Base-by-base conservation (phyloP, 2,888 invertebrate species). In the Lydus trimaculatus region DNA sequence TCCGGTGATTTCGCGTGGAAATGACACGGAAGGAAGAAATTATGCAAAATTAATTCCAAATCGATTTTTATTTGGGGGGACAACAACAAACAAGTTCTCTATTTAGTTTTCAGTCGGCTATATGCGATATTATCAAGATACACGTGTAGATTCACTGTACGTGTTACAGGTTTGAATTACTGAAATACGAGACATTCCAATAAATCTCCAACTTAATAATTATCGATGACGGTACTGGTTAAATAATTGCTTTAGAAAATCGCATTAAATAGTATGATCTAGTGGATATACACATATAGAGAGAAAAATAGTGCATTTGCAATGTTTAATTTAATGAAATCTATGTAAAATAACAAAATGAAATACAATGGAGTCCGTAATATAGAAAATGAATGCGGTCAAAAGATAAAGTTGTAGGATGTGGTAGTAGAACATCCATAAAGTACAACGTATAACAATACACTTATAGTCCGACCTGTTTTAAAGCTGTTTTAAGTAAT, bases 401-500 rank as follows among this genome's bases (percentile, higher is more conserved):
- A 65, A n/a, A n/a, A 72, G 76, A 78, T 77, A 77, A 76, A 77
- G 75, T 71, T 75, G 75, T 76, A 72, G 73, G 75, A 74, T 72
- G 56, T 56, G 70, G 69, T 64, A 72, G 70, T 71, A 70, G 74
- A 73, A 74, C 72, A 72, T 72, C 73, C 74, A 74, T 75, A 76
- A 74, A 77, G 65, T 66, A 69, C 68, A 56, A 66, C 66, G n/a
- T n/a, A 65, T 68, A 76, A 77, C 76, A 79, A 76, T 76, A 75
- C 76, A 25, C 25, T 56, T 56, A 13, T 17, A 20, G 9, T 61
- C 25, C 72, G 71, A 73, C 72, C 70, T 69, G 73, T 73, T 73
- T 56, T 67, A 67, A 70, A 75, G 75, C 73, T 56, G 73, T 75
- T 76, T 77, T 76, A 75, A 77, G 74, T 71, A 78, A 80, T 80